Base-by-base conservation (phyloP, 2,888 invertebrate genomes). In the Xanthia togata region DNA sequence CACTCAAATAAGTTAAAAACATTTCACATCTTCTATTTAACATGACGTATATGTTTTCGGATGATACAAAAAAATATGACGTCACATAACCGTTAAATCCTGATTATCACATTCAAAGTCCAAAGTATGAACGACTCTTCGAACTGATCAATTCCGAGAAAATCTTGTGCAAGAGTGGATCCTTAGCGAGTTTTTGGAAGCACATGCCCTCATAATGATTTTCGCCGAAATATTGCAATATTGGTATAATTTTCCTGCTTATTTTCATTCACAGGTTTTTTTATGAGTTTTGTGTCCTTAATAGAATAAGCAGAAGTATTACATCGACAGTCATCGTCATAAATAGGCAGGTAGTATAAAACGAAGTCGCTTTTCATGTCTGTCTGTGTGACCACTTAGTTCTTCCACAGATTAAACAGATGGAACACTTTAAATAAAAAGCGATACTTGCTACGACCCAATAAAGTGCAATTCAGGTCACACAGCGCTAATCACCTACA, bases 41-140 rank as follows among this genome's bases (percentile, higher is more conserved):
- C 55, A 81, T 73, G 73, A 82, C 71, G 71, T 64, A 59, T 57
- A 59, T 72, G 9, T 38, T 63, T 35, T 31, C 35, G 23, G 3
- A 9, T 26, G n/a, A 35, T 70, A 71, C 62, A 44, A 76, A 41
- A n/a, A 67, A 62, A 35, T 1, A 50, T 74, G 74, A 72, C 76
- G 72, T 77, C 80, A 73, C 31, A 6, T 17, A 59, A 70, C 62
- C 47, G 73, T 71, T 79, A 71, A 65, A 74, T 23, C 44, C 68
- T 79, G 72, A 75, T 75, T 75, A 70, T 76, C 79, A 79, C 47
- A 63, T 71, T 81, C n/a, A 75, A 70, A 80, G 80, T 82, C 60
- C 44, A 79, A 76, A 73, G 38, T 55, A 35, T 60, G 14, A 50
- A 57, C 17, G 14, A 53, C 41, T 68, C 26, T 63, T 35, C 57